Evolutionary conservation across 2,797 vertebrate species (phyloP).

Genomic region (Tokudaia tokunoshimensis): DNA sequence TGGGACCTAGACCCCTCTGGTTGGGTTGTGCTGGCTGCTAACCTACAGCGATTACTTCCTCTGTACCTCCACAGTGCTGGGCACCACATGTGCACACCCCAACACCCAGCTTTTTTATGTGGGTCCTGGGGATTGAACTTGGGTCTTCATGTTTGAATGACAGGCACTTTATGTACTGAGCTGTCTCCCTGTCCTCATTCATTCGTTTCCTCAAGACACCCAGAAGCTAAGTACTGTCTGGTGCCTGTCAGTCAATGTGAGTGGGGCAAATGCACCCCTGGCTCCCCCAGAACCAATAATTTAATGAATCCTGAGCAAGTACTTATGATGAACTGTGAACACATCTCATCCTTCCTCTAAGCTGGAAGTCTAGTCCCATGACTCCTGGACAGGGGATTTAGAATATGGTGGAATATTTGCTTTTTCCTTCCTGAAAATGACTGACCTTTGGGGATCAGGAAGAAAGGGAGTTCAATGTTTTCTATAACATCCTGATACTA

Average conservation of each 20-base stretch:
- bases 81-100: not conserved
- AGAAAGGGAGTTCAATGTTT: not conserved
- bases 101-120: not conserved
- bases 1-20: not conserved
- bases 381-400: not conserved
- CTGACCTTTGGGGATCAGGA: not conserved
- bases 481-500: rapidly evolving
- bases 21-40: not conserved
- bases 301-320: not conserved
- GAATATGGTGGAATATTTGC: not conserved
- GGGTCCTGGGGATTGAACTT: not conserved
- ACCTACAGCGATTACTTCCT: not conserved
- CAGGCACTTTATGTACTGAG: not conserved
- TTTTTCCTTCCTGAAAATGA: not conserved
- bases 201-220: not conserved
- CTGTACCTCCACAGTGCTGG: not conserved
- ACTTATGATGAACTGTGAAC: not conserved
- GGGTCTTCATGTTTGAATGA: not conserved
- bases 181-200: not conserved
- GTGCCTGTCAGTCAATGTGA: not conserved
- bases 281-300: not conserved
- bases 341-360: not conserved
- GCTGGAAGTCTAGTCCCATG: not conserved
- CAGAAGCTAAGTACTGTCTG: not conserved
- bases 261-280: not conserved